Base-by-base conservation (phyloP, 2,113 vertebrate genomes). In the Spea multiplicata region DNA sequence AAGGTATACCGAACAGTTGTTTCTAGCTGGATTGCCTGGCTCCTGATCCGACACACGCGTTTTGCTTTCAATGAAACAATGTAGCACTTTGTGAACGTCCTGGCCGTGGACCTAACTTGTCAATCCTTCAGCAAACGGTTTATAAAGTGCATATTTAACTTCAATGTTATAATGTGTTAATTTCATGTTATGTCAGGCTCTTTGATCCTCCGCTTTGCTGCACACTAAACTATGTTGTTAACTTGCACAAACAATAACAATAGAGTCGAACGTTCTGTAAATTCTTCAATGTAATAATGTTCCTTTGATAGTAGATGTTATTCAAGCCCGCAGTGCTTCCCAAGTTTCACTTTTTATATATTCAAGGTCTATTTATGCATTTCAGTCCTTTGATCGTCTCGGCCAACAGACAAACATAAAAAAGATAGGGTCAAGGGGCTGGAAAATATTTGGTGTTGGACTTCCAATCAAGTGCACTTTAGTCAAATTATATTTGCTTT, bases 61-160 rank as follows among this genome's bases (percentile, higher is more conserved):
- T 71, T 49, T 78, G 48, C 61, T 53, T 66, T 55, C 17, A 72
- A 10, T 65, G 7, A 16, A 72, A 65, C 57, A 78, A 72, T 66
- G 44, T 48, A n/a, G 57, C 61, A 66, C 69, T 78, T 30, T 72
- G n/a, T 59, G 46, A 10, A 5, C 12, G 16, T 64, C 55, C 61
- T 71, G 69, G 48, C 76, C 44, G 30, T 49, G 76, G 4, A 48
- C 14, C 67, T 50, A 2, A 17, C 76, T 10, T 78, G 68, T 78
- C 76, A 72, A 44, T 72, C 55, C 69, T 46, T 78, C 76, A 78
- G 30, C 30, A 53, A 71, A 71, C 69, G 72, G 76, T 78, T 72
- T 72, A 72, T 72, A 48, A 72, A 45, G 76, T 44, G 55, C 61
- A 78, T 78, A 71, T 76, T 76, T 78, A 78, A 52, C 69, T 64